A percentile compares a stretch with the other conserved stretches of the same genome.
phyloP scores from a whole-genome alignment of 2,888 invertebrate genomes.

The Muschampia plurimacula region DNA sequence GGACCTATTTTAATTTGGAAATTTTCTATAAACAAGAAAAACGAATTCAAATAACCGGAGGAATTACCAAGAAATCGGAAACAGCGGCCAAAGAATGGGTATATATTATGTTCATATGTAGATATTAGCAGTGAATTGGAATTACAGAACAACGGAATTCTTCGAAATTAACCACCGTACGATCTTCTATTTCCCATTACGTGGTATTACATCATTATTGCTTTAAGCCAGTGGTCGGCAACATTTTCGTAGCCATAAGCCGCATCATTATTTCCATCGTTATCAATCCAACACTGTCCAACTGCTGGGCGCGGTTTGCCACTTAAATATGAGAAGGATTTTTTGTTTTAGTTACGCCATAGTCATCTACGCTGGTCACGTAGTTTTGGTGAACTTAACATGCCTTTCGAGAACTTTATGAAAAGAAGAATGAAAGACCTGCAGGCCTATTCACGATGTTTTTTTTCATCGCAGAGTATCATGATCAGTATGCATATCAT shows the following conservation, averaged over 20 bases:
- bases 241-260: not conserved
- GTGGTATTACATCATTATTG: conserved; percentile 18
- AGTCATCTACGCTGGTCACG: no score
- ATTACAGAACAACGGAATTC: conserved; percentile 36
- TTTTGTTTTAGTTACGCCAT: no score
- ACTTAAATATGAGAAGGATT: no score
- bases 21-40: not conserved
- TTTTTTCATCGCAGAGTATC: no score
- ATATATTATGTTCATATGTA: not conserved
- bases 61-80: conserved; percentile 25
- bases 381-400: no score
- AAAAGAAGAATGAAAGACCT: no score
- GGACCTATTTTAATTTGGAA: not conserved
- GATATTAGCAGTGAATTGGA: conserved; percentile 21
- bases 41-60: not conserved
- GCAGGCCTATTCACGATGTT: no score
- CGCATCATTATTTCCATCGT: no score
- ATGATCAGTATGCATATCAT: no score
- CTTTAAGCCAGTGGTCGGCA: not conserved
- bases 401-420: no score
- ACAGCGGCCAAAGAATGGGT: not conserved
- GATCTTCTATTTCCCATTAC: conserved; percentile 10
- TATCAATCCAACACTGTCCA: no score
- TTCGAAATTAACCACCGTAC: conserved; percentile 11
- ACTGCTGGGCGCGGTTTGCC: no score